phyloP scores from a whole-genome alignment of 2,888 invertebrate genomes.

The Drosophila silvestris region DNA sequence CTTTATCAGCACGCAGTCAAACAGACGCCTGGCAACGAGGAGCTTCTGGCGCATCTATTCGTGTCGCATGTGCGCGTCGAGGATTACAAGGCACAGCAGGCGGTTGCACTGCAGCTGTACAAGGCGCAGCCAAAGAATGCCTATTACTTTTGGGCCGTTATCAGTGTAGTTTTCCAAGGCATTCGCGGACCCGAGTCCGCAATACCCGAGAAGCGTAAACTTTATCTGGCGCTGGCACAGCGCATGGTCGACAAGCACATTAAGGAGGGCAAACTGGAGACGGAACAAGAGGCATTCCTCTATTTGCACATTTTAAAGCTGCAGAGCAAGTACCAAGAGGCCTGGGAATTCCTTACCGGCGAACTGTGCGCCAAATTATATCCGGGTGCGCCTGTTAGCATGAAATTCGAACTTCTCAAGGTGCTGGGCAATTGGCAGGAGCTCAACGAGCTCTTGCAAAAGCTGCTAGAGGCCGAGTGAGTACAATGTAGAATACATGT shows the following conservation, averaged over 20 bases:
- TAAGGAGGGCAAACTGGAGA: conserved; percentile 94
- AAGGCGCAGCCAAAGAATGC: conserved; percentile 97
- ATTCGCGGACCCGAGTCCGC: conserved; percentile 86
- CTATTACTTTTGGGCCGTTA: conserved; percentile 99
- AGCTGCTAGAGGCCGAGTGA: conserved; percentile 91
- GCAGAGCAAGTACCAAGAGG: conserved; percentile 92
- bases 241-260: conserved; percentile 97
- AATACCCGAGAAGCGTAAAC: conserved; percentile 87
- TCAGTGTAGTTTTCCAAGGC: conserved; percentile 96
- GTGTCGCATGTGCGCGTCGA: conserved; percentile 97
- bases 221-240: conserved; percentile 95
- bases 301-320: conserved; percentile 95
- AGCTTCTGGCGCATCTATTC: conserved; percentile 96
- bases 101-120: conserved; percentile 95
- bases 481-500: conserved; percentile 34
- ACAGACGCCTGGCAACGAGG: conserved; percentile 94
- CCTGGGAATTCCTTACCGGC: conserved; percentile 92
- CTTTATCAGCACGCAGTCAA: conserved; percentile 96
- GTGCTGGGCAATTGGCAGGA: conserved; percentile 91
- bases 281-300: conserved; percentile 96
- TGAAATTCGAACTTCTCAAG: conserved; percentile 90
- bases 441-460: conserved; percentile 90
- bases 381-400: conserved; percentile 89
- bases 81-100: conserved; percentile 95
- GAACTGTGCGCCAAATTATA: conserved; percentile 89